phyloP scores from a whole-genome alignment of 2,888 invertebrate species.

The Aspidiotus rigidus region DNA sequence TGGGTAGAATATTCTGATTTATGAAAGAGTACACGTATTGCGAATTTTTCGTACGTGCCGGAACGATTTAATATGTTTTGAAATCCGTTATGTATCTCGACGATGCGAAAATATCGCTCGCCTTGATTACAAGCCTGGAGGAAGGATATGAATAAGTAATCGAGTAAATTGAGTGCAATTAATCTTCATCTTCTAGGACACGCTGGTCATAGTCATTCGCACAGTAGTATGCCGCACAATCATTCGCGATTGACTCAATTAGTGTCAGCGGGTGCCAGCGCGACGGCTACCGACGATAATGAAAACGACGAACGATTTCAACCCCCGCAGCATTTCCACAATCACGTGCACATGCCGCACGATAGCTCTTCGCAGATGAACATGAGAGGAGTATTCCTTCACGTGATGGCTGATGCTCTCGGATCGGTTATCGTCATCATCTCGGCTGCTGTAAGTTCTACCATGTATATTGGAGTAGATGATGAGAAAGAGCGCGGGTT shows the following conservation, averaged over 20 bases:
- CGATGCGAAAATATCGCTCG: no score
- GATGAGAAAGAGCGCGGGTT: no score
- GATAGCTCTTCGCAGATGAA: slow-evolving; percentile 72
- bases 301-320: slow-evolving; percentile 59
- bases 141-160: no score
- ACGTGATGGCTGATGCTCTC: slow-evolving; percentile 92
- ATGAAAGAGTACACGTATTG: no score
- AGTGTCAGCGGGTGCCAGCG: slow-evolving; percentile 43
- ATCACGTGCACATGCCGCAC: slow-evolving; percentile 42
- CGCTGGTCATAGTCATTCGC: slow-evolving; percentile 52
- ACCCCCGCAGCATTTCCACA: slow-evolving; percentile 43
- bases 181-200: slow-evolving; percentile 37
- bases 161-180: no score
- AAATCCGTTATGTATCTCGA: no score
- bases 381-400: slow-evolving; percentile 99
- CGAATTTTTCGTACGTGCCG: no score
- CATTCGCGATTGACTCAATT: slow-evolving; percentile 53
- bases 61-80: no score
- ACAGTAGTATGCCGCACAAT: slow-evolving; percentile 49
- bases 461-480: no score
- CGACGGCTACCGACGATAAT: slow-evolving; percentile 53
- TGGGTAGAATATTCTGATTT: no score
- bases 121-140: no score
- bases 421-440: slow-evolving; percentile 87
- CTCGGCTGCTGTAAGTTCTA: slow-evolving; percentile 57